Evolutionary conservation across 2,797 vertebrate genomes (phyloP), one percentile per base, ranked within the genome.

Genomic region (Zenarchopterus dispar): DNA sequence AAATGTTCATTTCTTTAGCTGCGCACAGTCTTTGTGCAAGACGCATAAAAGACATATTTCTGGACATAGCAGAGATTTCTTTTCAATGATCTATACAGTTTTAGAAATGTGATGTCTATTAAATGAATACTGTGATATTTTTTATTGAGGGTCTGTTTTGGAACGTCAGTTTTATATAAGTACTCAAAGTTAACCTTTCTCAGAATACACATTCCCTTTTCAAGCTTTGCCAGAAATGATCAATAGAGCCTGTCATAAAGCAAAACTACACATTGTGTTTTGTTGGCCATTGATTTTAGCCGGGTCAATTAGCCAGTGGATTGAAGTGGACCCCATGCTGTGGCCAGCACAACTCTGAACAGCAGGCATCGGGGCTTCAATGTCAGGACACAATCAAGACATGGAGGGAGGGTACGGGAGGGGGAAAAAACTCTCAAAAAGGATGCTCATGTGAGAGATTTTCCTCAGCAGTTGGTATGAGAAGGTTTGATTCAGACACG

Each of bases 281-380:
- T 63, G 19, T 73, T 60, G 73, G 75, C 70, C 82, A 83, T 82
- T 83, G 82, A 88, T 89, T 88, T 77, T 44, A 67, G 68, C 48
- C 79, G 64, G 77, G 82, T 85, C 78, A 80, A 81, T 48, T 51
- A 45, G 62, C 55, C 73, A 48, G 62, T 77, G 57, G 69, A 80
- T 73, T 75, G 61, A 64, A 78, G 54, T 45, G 50, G 86, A 62
- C 61, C 78, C 10, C 85, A 36, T 60, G 33, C 82, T 74, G 84
- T 0, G 72, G 19, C 49, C 46, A 71, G 64, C 74, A 73, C 84
- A 69, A 79, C 78, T 54, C 57, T 51, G 60, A 79, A 36, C 82
- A 73, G 75, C 78, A 44, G 83, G 88, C 42, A 75, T 67, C 62
- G 0, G 17, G 56, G 68, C 67, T 69, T 78, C 65, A 70, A 69